Evolutionary conservation across 2,797 vertebrate genomes (phyloP).

Genomic region (Melanotaenia pygmaea): DNA sequence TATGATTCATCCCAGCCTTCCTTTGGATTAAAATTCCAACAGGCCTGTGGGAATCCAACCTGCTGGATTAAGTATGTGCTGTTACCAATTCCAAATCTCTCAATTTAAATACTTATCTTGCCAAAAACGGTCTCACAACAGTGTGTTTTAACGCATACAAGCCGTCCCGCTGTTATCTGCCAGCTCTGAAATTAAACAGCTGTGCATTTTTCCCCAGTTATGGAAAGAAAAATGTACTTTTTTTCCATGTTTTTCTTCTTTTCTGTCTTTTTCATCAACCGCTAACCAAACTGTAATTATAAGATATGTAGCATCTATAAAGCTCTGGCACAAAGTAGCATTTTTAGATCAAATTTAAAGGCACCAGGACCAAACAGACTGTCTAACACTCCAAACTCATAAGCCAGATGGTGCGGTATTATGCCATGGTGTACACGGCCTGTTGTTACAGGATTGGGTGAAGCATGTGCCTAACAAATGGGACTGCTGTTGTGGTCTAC

Average conservation of each 20-base stretch:
- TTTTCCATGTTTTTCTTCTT: neutral
- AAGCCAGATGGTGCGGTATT: slow-evolving; percentile 80
- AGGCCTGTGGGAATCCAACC: neutral
- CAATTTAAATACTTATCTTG: neutral
- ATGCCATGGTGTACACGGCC: slow-evolving; percentile 64
- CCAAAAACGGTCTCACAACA: neutral
- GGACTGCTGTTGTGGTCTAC: slow-evolving; percentile 66
- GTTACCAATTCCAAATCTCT: slow-evolving; percentile 1
- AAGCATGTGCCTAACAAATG: slow-evolving; percentile 79
- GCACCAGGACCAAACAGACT: slow-evolving; percentile 55
- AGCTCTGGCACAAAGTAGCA: neutral
- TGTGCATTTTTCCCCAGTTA: neutral
- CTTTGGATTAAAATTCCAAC: neutral
- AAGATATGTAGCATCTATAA: neutral
- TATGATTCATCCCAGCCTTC: neutral
- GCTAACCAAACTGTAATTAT: neutral
- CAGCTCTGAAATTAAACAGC: neutral
- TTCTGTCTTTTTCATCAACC: neutral
- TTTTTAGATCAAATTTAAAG: slow-evolving; percentile 43
- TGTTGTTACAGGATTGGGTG: slow-evolving; percentile 76
- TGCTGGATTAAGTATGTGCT: neutral
- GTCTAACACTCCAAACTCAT: slow-evolving; percentile 59
- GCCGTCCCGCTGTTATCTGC: neutral
- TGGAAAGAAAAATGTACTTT: neutral
- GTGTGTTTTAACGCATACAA: neutral